Conservation (phyloP, 2,797 vertebrate species). For the Lerista edwardsae region DNA sequence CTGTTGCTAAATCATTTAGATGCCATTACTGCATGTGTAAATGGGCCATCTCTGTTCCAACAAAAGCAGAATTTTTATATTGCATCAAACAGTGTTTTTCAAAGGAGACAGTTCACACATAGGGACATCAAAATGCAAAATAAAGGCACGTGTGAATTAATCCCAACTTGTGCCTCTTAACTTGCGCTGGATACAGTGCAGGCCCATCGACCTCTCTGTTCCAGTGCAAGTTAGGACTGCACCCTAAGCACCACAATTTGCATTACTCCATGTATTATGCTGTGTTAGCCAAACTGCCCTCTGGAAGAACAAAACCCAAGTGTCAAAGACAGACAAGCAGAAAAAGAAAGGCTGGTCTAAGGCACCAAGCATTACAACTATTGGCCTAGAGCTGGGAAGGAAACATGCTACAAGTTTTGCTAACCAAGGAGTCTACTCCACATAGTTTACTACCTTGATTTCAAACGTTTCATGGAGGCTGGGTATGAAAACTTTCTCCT, state of each 20-base stretch:
- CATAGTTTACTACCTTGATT: slow-evolving; percentile 86
- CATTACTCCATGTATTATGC: background rate
- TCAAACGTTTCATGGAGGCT: slow-evolving; percentile 91
- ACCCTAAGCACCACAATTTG: background rate
- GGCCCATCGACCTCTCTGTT: too few species aligned
- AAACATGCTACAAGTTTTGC: background rate
- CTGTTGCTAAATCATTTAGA: too few species aligned
- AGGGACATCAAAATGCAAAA: background rate
- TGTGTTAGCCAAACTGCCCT: background rate
- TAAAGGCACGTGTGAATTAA: background rate
- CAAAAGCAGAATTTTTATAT: background rate
- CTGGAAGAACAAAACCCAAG: background rate
- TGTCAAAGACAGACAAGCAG: background rate
- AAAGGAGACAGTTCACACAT: too few species aligned
- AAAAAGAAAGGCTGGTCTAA: background rate
- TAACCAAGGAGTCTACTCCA: slow-evolving; percentile 13
- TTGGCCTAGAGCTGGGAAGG: background rate
- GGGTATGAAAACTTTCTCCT: slow-evolving; percentile 91
- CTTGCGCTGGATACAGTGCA: too few species aligned
- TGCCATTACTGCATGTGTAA: too few species aligned
- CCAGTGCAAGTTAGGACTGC: too few species aligned
- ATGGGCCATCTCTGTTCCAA: background rate
- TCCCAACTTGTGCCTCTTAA: too few species aligned
- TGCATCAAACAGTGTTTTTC: background rate
- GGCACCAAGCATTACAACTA: background rate